Percentiles rank a stretch among this genome's conserved stretches.
Conservation (phyloP, 2,888 invertebrate species). For the Hydriomena furcata region DNA sequence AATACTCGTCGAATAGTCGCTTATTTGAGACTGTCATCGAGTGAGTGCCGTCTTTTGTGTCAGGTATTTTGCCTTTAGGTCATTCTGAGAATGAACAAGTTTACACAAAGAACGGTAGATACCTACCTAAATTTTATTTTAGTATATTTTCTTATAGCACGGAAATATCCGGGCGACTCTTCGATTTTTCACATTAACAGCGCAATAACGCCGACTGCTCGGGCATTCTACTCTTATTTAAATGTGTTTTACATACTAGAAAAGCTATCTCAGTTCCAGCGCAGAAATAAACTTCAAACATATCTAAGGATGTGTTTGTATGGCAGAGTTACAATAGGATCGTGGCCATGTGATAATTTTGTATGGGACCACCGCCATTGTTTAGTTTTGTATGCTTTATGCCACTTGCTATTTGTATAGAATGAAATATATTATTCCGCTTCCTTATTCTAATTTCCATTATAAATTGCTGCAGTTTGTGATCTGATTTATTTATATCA, state of each 20-base stretch:
- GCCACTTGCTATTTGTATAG: slow-evolving; percentile 52
- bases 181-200: slow-evolving; percentile 9
- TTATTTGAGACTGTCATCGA: no score
- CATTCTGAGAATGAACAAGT: no score
- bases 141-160: neutral
- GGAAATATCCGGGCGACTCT: neutral
- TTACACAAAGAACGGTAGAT: no score
- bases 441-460: slow-evolving; percentile 56
- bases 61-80: no score
- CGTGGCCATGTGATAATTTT: slow-evolving; percentile 54
- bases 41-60: no score
- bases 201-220: slow-evolving; percentile 27
- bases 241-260: slow-evolving; percentile 68
- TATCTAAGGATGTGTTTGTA: slow-evolving; percentile 46
- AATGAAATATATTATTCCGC: slow-evolving; percentile 59
- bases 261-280: slow-evolving; percentile 50
- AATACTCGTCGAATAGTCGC: no score
- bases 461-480: slow-evolving; percentile 33
- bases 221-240: slow-evolving; percentile 55
- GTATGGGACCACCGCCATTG: slow-evolving; percentile 56
- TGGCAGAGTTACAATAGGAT: slow-evolving; percentile 47
- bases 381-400: slow-evolving; percentile 57
- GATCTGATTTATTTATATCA: slow-evolving; percentile 21
- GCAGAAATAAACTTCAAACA: slow-evolving; percentile 53
- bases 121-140: no score